phyloP scores from a whole-genome alignment of 2,888 invertebrate genomes.

The Acronicta aceris region DNA sequence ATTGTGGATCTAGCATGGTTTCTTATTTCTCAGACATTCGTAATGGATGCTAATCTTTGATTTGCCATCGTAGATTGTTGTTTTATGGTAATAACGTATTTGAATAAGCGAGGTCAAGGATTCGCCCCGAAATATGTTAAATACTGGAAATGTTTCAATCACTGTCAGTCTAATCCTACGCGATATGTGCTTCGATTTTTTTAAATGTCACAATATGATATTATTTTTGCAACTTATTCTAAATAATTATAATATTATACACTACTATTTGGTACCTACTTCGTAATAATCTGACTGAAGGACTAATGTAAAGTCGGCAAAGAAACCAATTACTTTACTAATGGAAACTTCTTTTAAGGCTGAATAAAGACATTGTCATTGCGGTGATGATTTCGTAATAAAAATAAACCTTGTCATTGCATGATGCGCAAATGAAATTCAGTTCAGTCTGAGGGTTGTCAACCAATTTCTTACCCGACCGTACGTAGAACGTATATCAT shows the following conservation, averaged over 20 bases:
- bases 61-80: slow-evolving; percentile 39
- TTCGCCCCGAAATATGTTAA: slow-evolving; percentile 4
- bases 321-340: too few relatives aligned
- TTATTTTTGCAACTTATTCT: neutral
- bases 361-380: neutral
- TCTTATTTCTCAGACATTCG: slow-evolving; percentile 6
- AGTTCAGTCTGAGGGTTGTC: too few relatives aligned
- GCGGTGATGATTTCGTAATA: neutral
- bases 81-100: slow-evolving; percentile 33
- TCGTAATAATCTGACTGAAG: too few relatives aligned
- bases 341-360: too few relatives aligned
- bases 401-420: neutral
- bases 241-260: neutral
- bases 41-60: slow-evolving; percentile 46
- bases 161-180: slow-evolving; percentile 22
- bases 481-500: too few relatives aligned
- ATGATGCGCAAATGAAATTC: neutral
- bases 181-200: neutral
- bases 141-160: slow-evolving; percentile 27
- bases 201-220: neutral
- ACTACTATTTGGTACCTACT: neutral
- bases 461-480: too few relatives aligned
- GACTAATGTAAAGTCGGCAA: too few relatives aligned
- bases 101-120: slow-evolving; percentile 23
- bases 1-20: slow-evolving; percentile 3